Base-by-base conservation (phyloP, 2,113 vertebrate genomes). In the Clarias batrachus region DNA sequence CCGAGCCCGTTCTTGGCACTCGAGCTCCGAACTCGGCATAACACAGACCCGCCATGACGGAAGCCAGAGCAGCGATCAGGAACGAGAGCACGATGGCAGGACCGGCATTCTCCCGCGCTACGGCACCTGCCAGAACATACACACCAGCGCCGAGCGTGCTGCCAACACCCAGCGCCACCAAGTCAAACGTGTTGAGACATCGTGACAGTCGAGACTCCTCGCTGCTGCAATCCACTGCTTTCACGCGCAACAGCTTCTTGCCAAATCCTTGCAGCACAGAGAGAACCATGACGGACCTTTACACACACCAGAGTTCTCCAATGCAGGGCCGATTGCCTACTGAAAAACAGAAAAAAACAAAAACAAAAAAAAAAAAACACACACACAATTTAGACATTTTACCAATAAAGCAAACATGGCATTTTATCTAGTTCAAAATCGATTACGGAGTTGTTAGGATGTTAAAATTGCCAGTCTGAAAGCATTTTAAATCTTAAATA, bases 21-120 rank as follows among this genome's bases (percentile, higher is more conserved):
- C 98, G 95, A 3, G 98, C 98, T 0, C 98, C 98, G 0, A 99
- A 99, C 92, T 99, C 98, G 1, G 96, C 97, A 0, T 99, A 99
- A 93, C 98, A 99, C 84, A 99, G 94, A 25, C 98, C 98, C 0
- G 98, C 98, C 90, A 99, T 93, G 79, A 99, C 97, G 0, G 98
- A 99, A 23, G 98, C 97, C 89, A 98, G 85, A 0, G 97, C 97
- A 0, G 98, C 98, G 0, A 99, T 97, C 89, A 99, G 91, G 93
- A 99, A 99, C 70, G 96, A 98, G 86, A 99, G 92, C 73, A 99
- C 95, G 0, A 99, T 99, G 91, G 97, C 97, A 0, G 98, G 98
- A 37, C 98, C 98, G 0, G 98, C 93, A 0, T 95, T 91, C 3
- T 95, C 94, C 0, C 97, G 93, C 9, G 98, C 97, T 78, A 99